Percentiles rank a stretch among this genome's conserved stretches.
These are phyloP conservation scores for Bujurquina vittata DNA, from an alignment of 2,113 vertebrate genomes.

Conservation along the genomic window DNA sequence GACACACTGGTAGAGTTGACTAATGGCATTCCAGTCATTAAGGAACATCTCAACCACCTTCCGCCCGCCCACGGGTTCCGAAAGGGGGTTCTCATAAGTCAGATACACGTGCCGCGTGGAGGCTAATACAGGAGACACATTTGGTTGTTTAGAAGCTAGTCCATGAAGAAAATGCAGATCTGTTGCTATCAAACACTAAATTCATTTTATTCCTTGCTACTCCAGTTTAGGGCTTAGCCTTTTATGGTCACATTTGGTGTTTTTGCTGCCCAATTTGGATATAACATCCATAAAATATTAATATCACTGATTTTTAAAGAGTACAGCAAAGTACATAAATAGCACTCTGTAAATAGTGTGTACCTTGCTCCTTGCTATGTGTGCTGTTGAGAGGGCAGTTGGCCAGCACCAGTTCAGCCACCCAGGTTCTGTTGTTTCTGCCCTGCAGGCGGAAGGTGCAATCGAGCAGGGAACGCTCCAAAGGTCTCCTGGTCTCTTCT, in stretches of 20 bases:
- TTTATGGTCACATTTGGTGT: not conserved
- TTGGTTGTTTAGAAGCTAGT: not conserved
- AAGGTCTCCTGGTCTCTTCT: conserved; percentile 91
- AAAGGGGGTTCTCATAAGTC: conserved; percentile 95
- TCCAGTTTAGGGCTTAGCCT: not conserved
- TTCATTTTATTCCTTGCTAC: not conserved
- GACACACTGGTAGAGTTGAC: conserved; percentile 95
- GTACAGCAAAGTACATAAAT: not conserved
- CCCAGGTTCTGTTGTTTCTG: conserved; percentile 98
- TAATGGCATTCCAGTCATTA: conserved; percentile 96
- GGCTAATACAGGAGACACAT: conserved; percentile 75
- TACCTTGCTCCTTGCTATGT: conserved; percentile 95
- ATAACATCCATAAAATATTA: not conserved
- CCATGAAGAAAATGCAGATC: not conserved
- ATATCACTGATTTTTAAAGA: not conserved
- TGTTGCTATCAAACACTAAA: not conserved
- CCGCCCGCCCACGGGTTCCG: conserved; percentile 94
- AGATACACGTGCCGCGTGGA: conserved; percentile 94
- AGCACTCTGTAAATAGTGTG: not conserved
- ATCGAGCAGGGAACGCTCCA: conserved; percentile 93
- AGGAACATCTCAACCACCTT: conserved; percentile 99
- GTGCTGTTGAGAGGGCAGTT: conserved; percentile 96
- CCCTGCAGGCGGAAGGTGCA: conserved; percentile 98
- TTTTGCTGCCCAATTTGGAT: not conserved
- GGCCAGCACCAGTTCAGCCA: conserved; percentile 95